Base-by-base conservation (phyloP, 1,140 invertebrate genomes). In the Sitophilus oryzae region DNA sequence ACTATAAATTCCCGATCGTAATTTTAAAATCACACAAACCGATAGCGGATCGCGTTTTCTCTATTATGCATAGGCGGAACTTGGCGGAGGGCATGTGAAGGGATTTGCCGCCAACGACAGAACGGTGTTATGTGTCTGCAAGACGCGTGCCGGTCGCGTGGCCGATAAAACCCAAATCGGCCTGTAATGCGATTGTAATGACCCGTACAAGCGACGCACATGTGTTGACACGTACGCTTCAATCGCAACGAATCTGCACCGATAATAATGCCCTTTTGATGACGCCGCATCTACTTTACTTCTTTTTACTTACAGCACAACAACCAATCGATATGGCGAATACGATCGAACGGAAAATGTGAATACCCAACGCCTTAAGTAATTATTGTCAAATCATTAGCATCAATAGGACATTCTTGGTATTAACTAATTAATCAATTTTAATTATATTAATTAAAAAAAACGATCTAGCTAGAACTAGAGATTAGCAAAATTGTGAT, bases 221-320 rank as follows among this genome's bases (percentile, higher is more conserved):
- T 56, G 58, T 59, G 58, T 59, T 59, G 53, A 59, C 58, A 56
- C 52, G 21, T 59, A 56, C 37, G 45, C 37, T 51, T 54, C 45
- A 56, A 59, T 56, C 48, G 58, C 25, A 30, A 30, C 11, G 11
- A 30, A 30, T 30, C 25, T 30, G 25, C 25, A 6, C 5, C 11
- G 25, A 30, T 30, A 6, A 30, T 30, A 30, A 30, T 30, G 25
- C 25, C 5, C 5, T 30, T 30, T 30, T 30, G 25, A 30, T 30
- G 25, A 30, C 11, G 11, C 25, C 25, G 11, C n/a, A n/a, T n/a
- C n/a, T n/a, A n/a, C n/a, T n/a, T n/a, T n/a, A n/a, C n/a, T n/a
- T n/a, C n/a, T n/a, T n/a, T n/a, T n/a, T n/a, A n/a, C n/a, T n/a
- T n/a, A n/a, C n/a, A n/a, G n/a, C n/a, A n/a, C n/a, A n/a, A n/a